Percentiles rank a stretch among this genome's conserved stretches.
Conservation (phyloP, 2,797 vertebrate species). For the Scleropages formosus region DNA sequence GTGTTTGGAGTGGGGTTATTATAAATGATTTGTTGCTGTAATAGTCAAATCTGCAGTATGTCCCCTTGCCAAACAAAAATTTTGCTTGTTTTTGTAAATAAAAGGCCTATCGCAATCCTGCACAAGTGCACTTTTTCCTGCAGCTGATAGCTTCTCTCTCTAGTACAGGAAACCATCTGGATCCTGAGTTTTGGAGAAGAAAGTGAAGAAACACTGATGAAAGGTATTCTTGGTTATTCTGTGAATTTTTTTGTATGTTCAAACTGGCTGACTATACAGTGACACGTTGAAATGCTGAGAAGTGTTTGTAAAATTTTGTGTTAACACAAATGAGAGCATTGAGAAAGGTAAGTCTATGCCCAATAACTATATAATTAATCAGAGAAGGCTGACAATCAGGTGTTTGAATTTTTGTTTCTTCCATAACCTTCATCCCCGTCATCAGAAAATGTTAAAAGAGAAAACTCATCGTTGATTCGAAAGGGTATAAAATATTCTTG, state of each 20-base stretch:
- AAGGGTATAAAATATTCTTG: no score
- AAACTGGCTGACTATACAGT: not conserved
- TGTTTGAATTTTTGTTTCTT: no score
- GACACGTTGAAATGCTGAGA: not conserved
- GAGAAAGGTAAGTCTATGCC: no score
- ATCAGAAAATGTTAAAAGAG: no score
- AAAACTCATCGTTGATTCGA: no score
- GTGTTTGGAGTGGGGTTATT: constrained; percentile 3
- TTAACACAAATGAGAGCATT: not conserved
- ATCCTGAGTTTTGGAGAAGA: not conserved
- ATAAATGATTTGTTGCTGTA: constrained; percentile 13
- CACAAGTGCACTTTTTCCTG: constrained; percentile 2
- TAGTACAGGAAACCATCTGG: not conserved
- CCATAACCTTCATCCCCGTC: no score
- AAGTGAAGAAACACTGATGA: not conserved
- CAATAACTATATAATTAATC: not conserved
- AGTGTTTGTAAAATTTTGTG: not conserved
- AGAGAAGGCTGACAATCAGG: no score
- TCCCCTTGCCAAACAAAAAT: constrained; percentile 20
- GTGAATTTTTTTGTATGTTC: not conserved
- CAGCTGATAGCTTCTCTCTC: not conserved
- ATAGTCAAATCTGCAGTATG: not conserved
- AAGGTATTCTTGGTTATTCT: not conserved
- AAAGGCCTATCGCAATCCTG: constrained; percentile 6
- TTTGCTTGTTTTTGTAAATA: constrained; percentile 23